Evolutionary conservation across 2,888 invertebrate species (phyloP).

Genomic region (Pocota personata): DNA sequence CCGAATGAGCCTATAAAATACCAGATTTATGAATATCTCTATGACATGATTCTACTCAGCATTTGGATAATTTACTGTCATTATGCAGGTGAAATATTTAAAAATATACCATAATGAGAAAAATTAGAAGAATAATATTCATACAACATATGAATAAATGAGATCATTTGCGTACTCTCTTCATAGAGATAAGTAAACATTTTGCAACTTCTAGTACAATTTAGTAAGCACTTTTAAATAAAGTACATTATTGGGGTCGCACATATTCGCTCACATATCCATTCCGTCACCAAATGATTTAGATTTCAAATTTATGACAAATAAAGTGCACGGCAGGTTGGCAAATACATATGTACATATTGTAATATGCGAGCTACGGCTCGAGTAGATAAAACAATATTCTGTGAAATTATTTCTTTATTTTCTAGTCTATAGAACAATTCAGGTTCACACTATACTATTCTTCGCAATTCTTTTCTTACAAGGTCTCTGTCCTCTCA

Average conservation of each 20-base stretch:
- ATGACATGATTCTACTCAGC: background rate
- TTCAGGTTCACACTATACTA: too few relatives aligned
- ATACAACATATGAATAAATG: background rate
- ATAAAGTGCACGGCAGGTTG: too few relatives aligned
- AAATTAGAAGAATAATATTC: too few relatives aligned
- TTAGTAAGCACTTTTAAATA: background rate
- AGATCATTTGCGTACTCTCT: background rate
- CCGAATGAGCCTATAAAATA: background rate
- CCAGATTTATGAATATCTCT: background rate
- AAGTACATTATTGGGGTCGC: background rate
- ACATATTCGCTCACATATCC: background rate
- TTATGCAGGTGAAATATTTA: background rate
- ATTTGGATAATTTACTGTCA: background rate
- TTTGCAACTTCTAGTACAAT: slow-evolving; percentile 10
- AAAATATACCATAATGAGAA: background rate
- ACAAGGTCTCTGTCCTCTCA: too few relatives aligned
- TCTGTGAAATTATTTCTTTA: too few relatives aligned
- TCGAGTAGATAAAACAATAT: too few relatives aligned
- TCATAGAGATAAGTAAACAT: background rate
- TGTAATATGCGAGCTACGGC: too few relatives aligned
- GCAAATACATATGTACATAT: too few relatives aligned
- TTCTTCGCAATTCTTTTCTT: too few relatives aligned
- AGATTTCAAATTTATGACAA: too few relatives aligned
- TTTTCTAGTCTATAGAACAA: too few relatives aligned
- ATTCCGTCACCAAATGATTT: too few relatives aligned